Percentiles rank a stretch among this genome's conserved stretches.
Conservation (phyloP, 2,113 vertebrate species). For the Gobio gobio region DNA sequence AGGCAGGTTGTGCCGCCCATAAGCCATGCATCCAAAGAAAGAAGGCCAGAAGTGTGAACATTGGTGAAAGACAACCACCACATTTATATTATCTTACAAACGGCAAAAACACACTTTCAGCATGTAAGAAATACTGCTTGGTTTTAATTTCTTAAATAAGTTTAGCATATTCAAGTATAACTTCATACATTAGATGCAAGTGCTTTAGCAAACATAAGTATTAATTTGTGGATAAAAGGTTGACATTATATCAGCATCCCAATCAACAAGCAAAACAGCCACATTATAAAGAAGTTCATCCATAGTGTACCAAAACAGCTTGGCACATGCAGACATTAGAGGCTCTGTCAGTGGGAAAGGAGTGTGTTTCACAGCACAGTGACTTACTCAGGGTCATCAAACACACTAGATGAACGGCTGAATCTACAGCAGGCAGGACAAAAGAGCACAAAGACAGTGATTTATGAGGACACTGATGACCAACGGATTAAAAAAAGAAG, state of each 20-base stretch:
- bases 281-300: neutral
- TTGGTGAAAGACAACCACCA: neutral
- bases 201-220: neutral
- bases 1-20: neutral
- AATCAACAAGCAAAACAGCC: neutral
- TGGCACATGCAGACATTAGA: slow-evolving; percentile 46
- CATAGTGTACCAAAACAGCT: neutral
- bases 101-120: neutral
- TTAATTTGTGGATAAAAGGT: neutral
- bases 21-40: slow-evolving; percentile 41
- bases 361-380: neutral
- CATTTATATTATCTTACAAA: neutral
- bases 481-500: neutral
- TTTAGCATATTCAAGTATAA: neutral
- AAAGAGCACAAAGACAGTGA: slow-evolving; percentile 58
- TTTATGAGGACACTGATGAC: slow-evolving; percentile 41
- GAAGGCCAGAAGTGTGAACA: neutral
- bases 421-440: slow-evolving; percentile 86
- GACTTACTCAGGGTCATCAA: slow-evolving; percentile 96
- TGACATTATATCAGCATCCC: neutral
- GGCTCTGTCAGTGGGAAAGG: neutral
- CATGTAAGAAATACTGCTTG: neutral
- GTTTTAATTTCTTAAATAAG: neutral
- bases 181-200: no score
- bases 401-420: slow-evolving; percentile 89